Evolutionary conservation across 2,797 vertebrate species (phyloP), one percentile per base, ranked within the genome.

Genomic region (Melanotaenia boesemani): DNA sequence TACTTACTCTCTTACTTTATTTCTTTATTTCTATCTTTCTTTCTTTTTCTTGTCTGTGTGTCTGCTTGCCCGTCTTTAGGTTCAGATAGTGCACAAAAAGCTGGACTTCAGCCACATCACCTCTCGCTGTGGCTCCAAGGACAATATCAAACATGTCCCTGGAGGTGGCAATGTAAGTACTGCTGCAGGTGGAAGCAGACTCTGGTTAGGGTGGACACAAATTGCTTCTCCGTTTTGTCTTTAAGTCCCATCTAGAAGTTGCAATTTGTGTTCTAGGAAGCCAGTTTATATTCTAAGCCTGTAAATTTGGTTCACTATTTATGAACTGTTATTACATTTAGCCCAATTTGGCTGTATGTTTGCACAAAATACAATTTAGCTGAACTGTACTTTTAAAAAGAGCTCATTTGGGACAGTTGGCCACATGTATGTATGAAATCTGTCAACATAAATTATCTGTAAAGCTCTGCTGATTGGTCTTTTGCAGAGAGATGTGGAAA

Each of bases 91-190:
- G 94, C 97, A 97, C 96, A 99, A 99, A 97, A 99, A 98, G 94
- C 93, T 97, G 95, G 98, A 96, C 96, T 99, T 98, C 97, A 98
- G 97, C 95, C 98, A 99, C 86, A 87, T 99, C 94, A 98, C 98
- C 86, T 99, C 98, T 92, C 98, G 98, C 95, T 99, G 98, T 96
- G 98, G 98, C 92, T 99, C 98, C 95, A 99, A 99, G 95, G 98
- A 99, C 96, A 99, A 99, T 96, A 99, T 99, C 95, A 99, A 99
- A 96, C 97, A 99, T 96, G 96, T 98, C 94, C 98, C 98, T 93
- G 98, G 98, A 94, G 98, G 98, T 95, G 98, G 98, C 91, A 98
- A 99, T 93, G 98, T 99, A 97, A 97, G 98, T 95, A 93, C 81
- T 81, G 89, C 86, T 86, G 77, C 70, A 84, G 77, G 82, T 66